phyloP scores from a whole-genome alignment of 2,797 vertebrate species.

The Iguana delicatissima region DNA sequence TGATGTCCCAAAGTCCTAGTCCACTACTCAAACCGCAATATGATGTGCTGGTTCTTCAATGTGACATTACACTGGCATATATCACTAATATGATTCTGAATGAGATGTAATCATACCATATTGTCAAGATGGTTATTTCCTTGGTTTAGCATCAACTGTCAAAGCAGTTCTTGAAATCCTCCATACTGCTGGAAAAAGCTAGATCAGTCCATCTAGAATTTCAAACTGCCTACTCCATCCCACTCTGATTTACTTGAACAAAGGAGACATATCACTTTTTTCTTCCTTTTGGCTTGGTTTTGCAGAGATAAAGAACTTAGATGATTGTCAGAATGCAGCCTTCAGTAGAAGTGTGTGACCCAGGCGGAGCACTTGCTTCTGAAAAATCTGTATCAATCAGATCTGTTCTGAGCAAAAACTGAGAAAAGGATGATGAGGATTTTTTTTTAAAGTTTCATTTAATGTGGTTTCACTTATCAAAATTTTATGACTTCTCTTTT shows the following conservation, averaged over 20 bases:
- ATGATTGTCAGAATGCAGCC: background rate
- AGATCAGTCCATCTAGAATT: background rate
- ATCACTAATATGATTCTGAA: too few species aligned
- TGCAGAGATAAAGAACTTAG: background rate
- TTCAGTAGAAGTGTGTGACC: background rate
- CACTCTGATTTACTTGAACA: background rate
- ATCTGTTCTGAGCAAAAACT: background rate
- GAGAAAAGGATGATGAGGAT: background rate
- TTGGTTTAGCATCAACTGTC: too few species aligned
- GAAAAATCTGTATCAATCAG: background rate
- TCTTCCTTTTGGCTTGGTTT: background rate
- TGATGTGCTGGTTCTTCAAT: too few species aligned
- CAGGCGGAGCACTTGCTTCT: background rate
- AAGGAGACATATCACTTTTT: background rate
- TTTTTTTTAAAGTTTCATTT: background rate
- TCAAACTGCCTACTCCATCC: too few species aligned
- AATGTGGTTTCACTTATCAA: conserved; percentile 40
- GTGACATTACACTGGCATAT: too few species aligned
- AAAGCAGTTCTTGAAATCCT: background rate
- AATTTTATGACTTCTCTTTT: conserved; percentile 7
- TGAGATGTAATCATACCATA: too few species aligned
- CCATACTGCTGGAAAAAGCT: background rate
- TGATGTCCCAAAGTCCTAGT: too few species aligned
- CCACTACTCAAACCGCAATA: too few species aligned
- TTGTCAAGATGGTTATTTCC: background rate